phyloP scores from a whole-genome alignment of 2,888 invertebrate species.

The Cryptops parisi region DNA sequence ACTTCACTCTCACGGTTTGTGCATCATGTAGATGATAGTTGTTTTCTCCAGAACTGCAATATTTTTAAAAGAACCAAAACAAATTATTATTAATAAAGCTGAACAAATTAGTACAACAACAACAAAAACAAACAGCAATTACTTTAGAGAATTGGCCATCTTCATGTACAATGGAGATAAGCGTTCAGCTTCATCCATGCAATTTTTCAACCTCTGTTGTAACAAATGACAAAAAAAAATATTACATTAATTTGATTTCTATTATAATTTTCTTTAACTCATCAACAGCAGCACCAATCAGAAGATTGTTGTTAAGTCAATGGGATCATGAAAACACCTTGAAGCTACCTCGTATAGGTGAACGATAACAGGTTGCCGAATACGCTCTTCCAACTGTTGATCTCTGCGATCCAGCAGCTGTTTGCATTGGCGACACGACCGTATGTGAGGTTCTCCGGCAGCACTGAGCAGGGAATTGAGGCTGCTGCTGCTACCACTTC shows the following conservation, averaged over 20 bases:
- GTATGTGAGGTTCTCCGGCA: conserved; percentile 35
- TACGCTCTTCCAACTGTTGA: conserved; percentile 63
- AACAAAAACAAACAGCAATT: conserved; percentile 18
- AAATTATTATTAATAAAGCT: conserved; percentile 8
- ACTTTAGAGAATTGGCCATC: conserved; percentile 46
- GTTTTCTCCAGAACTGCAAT: conserved; percentile 65
- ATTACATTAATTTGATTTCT: too few species aligned
- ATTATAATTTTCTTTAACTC: too few species aligned
- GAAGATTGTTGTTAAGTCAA: too few species aligned
- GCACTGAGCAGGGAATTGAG: conserved; percentile 35
- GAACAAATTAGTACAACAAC: neutral
- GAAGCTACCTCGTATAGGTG: conserved; percentile 63
- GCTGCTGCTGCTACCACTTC: conserved; percentile 39
- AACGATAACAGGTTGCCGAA: conserved; percentile 59
- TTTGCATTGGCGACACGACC: conserved; percentile 36
- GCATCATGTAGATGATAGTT: conserved; percentile 73
- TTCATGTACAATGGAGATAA: conserved; percentile 41
- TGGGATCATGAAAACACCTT: too few species aligned
- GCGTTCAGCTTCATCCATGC: conserved; percentile 55
- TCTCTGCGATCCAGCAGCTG: conserved; percentile 57
- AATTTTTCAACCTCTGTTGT: conserved; percentile 48
- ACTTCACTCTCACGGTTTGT: conserved; percentile 61
- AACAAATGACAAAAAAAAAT: too few species aligned
- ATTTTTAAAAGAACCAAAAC: too few species aligned
- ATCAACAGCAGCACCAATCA: too few species aligned